Base-by-base conservation (phyloP, 2,113 vertebrate species). In the Grammatotria lemairii region DNA sequence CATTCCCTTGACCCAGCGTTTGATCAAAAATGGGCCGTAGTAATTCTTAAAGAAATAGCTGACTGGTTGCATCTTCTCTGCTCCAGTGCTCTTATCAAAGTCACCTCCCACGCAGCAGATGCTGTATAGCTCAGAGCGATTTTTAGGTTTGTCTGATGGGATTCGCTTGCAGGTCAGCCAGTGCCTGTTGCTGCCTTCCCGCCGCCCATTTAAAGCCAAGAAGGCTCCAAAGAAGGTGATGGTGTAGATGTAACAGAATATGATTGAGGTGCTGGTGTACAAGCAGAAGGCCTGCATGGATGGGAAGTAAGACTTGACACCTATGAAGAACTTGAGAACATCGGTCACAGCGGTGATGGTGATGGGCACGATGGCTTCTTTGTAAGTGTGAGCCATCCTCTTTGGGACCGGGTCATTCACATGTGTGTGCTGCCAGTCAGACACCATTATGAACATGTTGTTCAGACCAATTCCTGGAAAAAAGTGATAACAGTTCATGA, bases 381-480 rank as follows among this genome's bases (percentile, higher is more conserved):
- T 58, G 2, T 97, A 97, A 3, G 96, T 95, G 38, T 91, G 91
- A 1, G 96, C 94, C 95, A 98, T 90, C 4, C 95, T 92, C 19
- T 96, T 31, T 3, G 8, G 81, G 45, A 96, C 88, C 0, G 14
- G 85, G 26, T 92, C 91, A 3, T 17, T 51, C 23, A 96, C 85
- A 8, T 88, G 65, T 49, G 96, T 97, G 92, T 96, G 96, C 70
- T 97, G 96, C 97, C 97, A 98, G 91, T 95, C 94, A 60, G 97
- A 95, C 7, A 98, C 92, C 96, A 98, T 94, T 57, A 98, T 96
- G 90, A 98, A 98, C 97, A 98, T 97, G 92, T 97, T 97, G 93
- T 98, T 97, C 5, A 98, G 95, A 0, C 97, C 97, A 86, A 98
- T 96, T 60, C 97, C 97, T 98, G 86, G 65, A 14, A 53, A 60